Evolutionary conservation across 2,888 invertebrate species (phyloP).

Genomic region (Epinotia demarniana): DNA sequence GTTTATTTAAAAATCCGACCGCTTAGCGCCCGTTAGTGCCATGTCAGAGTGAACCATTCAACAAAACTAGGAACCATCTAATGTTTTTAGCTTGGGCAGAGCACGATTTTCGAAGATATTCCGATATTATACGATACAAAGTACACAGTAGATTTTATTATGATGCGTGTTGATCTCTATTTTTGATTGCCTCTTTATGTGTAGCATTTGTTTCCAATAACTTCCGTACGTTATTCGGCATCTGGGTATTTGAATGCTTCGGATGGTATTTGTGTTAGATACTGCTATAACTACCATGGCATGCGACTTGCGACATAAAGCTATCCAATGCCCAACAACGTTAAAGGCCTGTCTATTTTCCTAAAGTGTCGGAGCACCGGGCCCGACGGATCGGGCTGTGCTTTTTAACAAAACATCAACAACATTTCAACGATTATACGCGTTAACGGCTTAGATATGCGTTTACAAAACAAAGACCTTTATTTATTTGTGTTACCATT

Average conservation of each 20-base stretch:
- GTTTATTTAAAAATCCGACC: slow-evolving; percentile 85
- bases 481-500: slow-evolving; percentile 58
- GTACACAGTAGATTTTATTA: not conserved
- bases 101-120: not conserved
- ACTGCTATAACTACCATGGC: not conserved
- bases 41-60: slow-evolving; percentile 63
- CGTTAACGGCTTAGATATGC: slow-evolving; percentile 60
- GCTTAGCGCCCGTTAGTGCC: slow-evolving; percentile 72
- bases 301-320: slow-evolving; percentile 56
- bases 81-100: too few relatives aligned
- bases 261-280: not conserved
- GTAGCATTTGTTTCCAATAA: not conserved
- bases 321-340: slow-evolving; percentile 58
- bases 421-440: slow-evolving; percentile 66
- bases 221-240: not conserved
- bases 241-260: not conserved
- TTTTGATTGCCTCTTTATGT: not conserved
- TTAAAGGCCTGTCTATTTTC: slow-evolving; percentile 73
- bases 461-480: slow-evolving; percentile 59
- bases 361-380: slow-evolving; percentile 68
- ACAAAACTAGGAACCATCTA: slow-evolving; percentile 43
- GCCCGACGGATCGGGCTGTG: slow-evolving; percentile 61
- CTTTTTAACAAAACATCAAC: slow-evolving; percentile 74
- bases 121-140: not conserved
- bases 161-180: not conserved